Base-by-base conservation (phyloP, 2,113 vertebrate genomes). In the Xiphophorus hellerii region DNA sequence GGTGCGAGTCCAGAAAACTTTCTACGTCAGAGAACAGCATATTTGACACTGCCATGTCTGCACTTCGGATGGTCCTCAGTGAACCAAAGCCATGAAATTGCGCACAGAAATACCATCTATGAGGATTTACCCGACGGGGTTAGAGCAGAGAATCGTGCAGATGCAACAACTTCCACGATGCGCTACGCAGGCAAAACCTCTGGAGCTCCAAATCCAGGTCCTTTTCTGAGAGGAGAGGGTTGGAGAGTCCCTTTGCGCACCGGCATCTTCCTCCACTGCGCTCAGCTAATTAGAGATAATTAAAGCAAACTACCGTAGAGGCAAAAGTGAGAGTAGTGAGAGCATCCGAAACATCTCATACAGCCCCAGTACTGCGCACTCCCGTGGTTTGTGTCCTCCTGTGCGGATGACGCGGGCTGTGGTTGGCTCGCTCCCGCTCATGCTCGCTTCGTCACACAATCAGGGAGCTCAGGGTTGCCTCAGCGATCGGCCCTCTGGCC, bases 1-100 rank as follows among this genome's bases (percentile, higher is more conserved):
- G 97, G 71, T 99, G 97, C 58, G 95, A 92, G 92, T 99, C 97
- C 65, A 99, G 94, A 91, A 99, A 99, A 97, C 93, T 97, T 97
- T 99, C 98, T 88, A 99, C 97, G 68, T 97, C 96, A 31, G 95
- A 96, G 68, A 96, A 97, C 92, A 97, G 94, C 93, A 98, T 92
- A 48, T 92, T 90, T 65, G 90, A 86, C 84, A 91, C 87, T 80
- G 95, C 94, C 97, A 97, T 99, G 69, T 89, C 91, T 82, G 90
- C 80, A 84, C 82, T 72, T 69, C 73, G 78, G 65, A 73, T 76
- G 88, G 84, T 89, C 75, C 86, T 87, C 82, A 67, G 70, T 71
- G 75, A 89, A 92, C 88, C 90, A 80, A 82, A 82, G 81, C 82
- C 81, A 86, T 73, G 72, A 82, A 88, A 75, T 78, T 80, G 78